phyloP scores from a whole-genome alignment of 2,888 invertebrate species.

The Sesia bembeciformis region DNA sequence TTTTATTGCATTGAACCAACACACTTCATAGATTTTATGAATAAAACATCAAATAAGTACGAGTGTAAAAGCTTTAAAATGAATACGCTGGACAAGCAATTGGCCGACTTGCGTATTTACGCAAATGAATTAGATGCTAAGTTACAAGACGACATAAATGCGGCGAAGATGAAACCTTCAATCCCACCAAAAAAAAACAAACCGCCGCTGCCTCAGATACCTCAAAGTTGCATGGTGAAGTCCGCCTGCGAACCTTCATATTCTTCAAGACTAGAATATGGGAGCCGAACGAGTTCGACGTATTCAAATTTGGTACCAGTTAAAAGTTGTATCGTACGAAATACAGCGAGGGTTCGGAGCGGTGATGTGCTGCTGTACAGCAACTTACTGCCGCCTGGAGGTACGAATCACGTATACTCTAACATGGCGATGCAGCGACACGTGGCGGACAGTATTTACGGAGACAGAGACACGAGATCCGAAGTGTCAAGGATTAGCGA shows the following conservation, averaged over 20 bases:
- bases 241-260: constrained; percentile 84
- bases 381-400: constrained; percentile 62
- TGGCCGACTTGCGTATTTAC: constrained; percentile 63
- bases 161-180: constrained; percentile 60
- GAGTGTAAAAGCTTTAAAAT: constrained; percentile 19
- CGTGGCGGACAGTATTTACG: constrained; percentile 68
- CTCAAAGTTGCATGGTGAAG: constrained; percentile 84
- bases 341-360: constrained; percentile 48
- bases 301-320: constrained; percentile 68
- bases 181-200: constrained; percentile 67
- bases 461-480: constrained; percentile 51
- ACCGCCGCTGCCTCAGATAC: constrained; percentile 76
- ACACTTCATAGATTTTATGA: neutral
- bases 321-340: constrained; percentile 67
- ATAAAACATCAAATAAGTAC: neutral
- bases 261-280: constrained; percentile 79
- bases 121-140: constrained; percentile 66
- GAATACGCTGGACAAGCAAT: constrained; percentile 64
- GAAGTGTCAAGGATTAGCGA: constrained; percentile 66
- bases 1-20: neutral
- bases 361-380: constrained; percentile 64
- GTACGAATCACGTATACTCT: constrained; percentile 66
- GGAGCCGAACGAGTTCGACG: constrained; percentile 61
- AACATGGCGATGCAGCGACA: constrained; percentile 64
- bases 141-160: constrained; percentile 64